phyloP scores from a whole-genome alignment of 2,888 invertebrate genomes.

The Tanypteryx hageni region DNA sequence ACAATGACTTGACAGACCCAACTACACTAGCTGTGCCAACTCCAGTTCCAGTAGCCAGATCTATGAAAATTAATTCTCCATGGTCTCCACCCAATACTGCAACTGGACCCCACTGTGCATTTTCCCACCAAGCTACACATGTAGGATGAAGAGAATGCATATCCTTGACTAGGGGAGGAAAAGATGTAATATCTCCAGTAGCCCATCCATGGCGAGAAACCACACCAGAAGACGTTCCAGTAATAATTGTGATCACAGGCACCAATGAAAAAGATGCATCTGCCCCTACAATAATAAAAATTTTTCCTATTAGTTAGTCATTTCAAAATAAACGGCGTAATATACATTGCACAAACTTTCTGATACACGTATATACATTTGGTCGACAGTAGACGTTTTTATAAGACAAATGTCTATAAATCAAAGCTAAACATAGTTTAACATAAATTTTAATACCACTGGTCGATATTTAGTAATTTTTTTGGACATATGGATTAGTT shows the following conservation, averaged over 20 bases:
- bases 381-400: too few relatives aligned
- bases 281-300: slow-evolving; percentile 72
- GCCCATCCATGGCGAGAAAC: slow-evolving; percentile 80
- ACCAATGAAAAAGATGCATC: slow-evolving; percentile 81
- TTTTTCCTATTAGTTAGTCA: neutral
- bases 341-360: too few relatives aligned
- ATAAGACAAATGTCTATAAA: too few relatives aligned
- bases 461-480: too few relatives aligned
- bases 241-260: slow-evolving; percentile 79
- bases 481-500: too few relatives aligned
- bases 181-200: slow-evolving; percentile 78
- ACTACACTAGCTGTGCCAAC: slow-evolving; percentile 82
- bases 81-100: slow-evolving; percentile 81
- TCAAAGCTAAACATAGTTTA: too few relatives aligned
- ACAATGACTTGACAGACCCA: slow-evolving; percentile 80
- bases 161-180: slow-evolving; percentile 73
- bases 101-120: slow-evolving; percentile 83
- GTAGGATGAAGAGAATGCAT: slow-evolving; percentile 77
- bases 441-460: too few relatives aligned
- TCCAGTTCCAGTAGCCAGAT: slow-evolving; percentile 83
- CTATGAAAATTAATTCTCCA: slow-evolving; percentile 83
- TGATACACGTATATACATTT: too few relatives aligned
- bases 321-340: neutral
- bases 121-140: slow-evolving; percentile 87
- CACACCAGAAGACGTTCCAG: slow-evolving; percentile 73